These are phyloP conservation scores for Mallotus villosus DNA, from an alignment of 2,797 vertebrate species.

Conservation along the genomic window DNA sequence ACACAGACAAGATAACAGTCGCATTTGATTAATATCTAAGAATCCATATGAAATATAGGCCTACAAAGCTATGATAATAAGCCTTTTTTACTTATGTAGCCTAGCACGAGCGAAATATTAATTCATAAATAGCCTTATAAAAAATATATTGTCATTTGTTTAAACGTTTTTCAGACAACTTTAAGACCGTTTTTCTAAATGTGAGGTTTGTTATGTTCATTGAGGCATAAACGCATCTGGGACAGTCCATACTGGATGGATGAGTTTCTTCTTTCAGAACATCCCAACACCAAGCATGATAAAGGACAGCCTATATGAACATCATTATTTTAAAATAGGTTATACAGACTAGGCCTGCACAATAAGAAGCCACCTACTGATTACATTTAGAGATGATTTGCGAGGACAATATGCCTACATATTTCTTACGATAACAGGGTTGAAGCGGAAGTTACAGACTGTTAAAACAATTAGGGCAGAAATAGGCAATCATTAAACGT, in stretches of 20 bases:
- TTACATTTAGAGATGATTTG: too few species aligned
- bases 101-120: too few species aligned
- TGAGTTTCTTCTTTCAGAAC: background rate
- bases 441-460: background rate
- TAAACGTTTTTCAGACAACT: too few species aligned
- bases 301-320: background rate
- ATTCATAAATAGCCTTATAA: too few species aligned
- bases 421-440: too few species aligned
- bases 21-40: too few species aligned
- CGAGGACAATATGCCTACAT: too few species aligned
- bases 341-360: background rate
- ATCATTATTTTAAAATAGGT: background rate
- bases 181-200: background rate
- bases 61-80: background rate
- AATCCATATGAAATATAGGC: too few species aligned
- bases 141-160: background rate
- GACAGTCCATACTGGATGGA: background rate
- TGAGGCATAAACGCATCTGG: too few species aligned
- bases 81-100: background rate
- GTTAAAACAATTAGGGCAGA: background rate
- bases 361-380: too few species aligned
- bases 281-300: background rate
- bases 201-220: background rate
- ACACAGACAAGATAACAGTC: background rate
- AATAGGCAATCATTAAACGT: too few species aligned